Evolutionary conservation across 2,888 invertebrate genomes (phyloP).

Genomic region (Lepidochitona cinerea): DNA sequence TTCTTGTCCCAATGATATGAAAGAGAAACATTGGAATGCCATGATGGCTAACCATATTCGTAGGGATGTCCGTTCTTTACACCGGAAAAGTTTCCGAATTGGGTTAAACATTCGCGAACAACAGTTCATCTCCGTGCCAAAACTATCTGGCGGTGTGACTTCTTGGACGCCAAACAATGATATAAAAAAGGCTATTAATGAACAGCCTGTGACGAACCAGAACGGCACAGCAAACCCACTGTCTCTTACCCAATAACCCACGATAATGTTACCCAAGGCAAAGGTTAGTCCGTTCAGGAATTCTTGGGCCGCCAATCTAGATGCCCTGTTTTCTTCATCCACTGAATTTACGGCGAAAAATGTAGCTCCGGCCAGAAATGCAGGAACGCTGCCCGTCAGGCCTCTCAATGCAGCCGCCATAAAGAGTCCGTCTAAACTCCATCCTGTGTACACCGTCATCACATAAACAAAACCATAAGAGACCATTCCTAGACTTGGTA

Average conservation of each 20-base stretch:
- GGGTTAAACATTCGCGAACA: constrained; percentile 58
- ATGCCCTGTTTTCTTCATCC: constrained; percentile 50
- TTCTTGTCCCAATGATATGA: constrained; percentile 68
- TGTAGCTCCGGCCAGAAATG: constrained; percentile 58
- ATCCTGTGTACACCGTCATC: constrained; percentile 57
- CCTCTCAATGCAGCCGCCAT: constrained; percentile 62
- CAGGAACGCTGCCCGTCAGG: constrained; percentile 62
- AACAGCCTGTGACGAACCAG: constrained; percentile 63
- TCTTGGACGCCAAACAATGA: constrained; percentile 62
- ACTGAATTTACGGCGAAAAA: constrained; percentile 61
- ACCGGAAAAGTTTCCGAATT: constrained; percentile 55
- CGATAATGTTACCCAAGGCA: constrained; percentile 62
- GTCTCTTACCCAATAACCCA: constrained; percentile 61
- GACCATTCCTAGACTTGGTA: constrained; percentile 64
- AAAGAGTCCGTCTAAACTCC: constrained; percentile 62
- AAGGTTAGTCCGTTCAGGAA: constrained; percentile 61
- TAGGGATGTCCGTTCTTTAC: constrained; percentile 54
- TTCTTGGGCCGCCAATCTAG: constrained; percentile 58
- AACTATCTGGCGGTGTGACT: constrained; percentile 20
- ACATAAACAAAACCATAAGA: constrained; percentile 61
- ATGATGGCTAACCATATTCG: constrained; percentile 67
- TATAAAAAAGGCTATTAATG: constrained; percentile 57
- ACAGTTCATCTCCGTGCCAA: constrained; percentile 47
- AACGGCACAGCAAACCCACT: constrained; percentile 64
- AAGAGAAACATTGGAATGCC: constrained; percentile 66